phyloP scores from a whole-genome alignment of 2,888 invertebrate species.

The Zhengitettix transpicula region DNA sequence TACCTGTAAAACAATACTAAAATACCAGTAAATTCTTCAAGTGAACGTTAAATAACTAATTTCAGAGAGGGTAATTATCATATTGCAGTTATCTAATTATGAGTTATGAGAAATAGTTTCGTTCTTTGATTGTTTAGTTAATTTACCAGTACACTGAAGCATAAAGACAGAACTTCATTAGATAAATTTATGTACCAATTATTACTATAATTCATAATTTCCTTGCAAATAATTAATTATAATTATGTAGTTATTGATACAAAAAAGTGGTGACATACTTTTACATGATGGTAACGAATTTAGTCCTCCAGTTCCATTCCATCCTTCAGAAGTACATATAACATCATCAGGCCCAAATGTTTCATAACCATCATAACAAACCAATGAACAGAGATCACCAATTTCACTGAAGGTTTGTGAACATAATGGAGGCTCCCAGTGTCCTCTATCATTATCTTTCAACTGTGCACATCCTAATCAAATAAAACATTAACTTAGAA shows the following conservation, averaged over 20 bases:
- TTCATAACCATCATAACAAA: slow-evolving; percentile 3
- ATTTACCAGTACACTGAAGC: too few relatives aligned
- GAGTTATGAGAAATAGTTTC: too few relatives aligned
- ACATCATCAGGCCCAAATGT: slow-evolving; percentile 3
- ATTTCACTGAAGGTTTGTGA: slow-evolving; percentile 1
- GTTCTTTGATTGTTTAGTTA: too few relatives aligned
- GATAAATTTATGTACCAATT: too few relatives aligned
- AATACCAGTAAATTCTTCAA: background rate
- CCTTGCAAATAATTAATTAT: too few relatives aligned
- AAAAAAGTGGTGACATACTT: background rate
- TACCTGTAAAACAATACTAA: background rate
- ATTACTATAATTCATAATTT: too few relatives aligned
- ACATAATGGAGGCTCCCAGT: slow-evolving; percentile 4
- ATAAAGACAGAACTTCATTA: too few relatives aligned
- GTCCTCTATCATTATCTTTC: slow-evolving; percentile 1
- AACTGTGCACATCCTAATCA: background rate
- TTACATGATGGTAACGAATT: slow-evolving; percentile 2
- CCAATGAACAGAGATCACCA: slow-evolving; percentile 3
- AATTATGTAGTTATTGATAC: too few relatives aligned
- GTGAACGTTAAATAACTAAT: too few relatives aligned
- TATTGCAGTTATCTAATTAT: too few relatives aligned
- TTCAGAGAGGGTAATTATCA: too few relatives aligned
- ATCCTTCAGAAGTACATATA: slow-evolving; percentile 3
- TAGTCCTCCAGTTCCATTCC: slow-evolving; percentile 4
- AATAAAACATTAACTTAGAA: background rate